Evolutionary conservation across 2,113 vertebrate species (phyloP), one percentile per base, ranked within the genome.

Genomic region (Platichthys stellatus): DNA sequence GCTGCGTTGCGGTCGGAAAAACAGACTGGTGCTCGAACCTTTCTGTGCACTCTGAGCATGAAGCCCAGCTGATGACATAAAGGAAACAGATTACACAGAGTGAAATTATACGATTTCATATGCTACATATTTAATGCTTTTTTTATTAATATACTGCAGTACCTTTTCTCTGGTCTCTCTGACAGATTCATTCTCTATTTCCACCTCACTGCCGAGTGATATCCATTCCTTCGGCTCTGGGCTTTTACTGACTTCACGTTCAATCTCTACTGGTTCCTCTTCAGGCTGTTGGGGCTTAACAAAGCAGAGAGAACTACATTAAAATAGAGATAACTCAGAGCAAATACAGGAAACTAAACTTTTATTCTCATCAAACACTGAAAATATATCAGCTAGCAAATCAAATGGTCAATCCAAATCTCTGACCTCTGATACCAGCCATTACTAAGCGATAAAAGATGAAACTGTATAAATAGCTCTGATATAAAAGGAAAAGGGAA

Each of bases 171-270:
- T 88, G 35, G 86, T 79, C 21, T 94, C 93, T 57, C 78, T 95
- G 70, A 95, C n/a, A 2, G 93, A 94, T 88, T 97, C 97, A 47
- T 96, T 95, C 23, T 96, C 95, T 65, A 99, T 95, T 94, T 99
- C 98, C 80, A 87, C 86, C 83, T 97, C 96, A 0, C 97, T 99
- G 61, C 97, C 96, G 74, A 97, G 91, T 67, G 96, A 96, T 61
- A 96, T 67, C 97, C 97, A 99, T 0, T 88, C 86, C 86, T 92
- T 95, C 54, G 74, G 86, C 68, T 94, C 72, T 23, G 94, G 90
- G 28, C 90, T 93, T 49, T 88, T 92, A 67, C 84, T 87, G 43
- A 87, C 13, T 76, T 86, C 82, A 6, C 59, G 69, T 8, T 95
- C 93, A 28, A 47, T 1, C 14, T 54, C 86, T 53, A 93, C 94